Base-by-base conservation (phyloP, 2,113 vertebrate genomes). In the Eptesicus fuscus region DNA sequence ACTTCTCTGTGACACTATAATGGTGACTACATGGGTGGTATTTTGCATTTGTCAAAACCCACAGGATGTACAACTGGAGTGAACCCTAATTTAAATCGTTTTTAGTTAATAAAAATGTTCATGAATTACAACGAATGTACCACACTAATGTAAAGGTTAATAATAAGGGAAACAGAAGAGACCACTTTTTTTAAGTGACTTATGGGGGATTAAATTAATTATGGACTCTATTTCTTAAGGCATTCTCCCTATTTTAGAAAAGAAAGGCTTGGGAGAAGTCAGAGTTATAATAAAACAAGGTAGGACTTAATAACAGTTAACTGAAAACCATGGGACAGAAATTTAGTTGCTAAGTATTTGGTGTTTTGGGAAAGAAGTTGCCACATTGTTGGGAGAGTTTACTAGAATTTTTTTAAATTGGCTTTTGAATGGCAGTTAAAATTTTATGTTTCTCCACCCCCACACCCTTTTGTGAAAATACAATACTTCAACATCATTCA, bases 1-100 rank as follows among this genome's bases (percentile, higher is more conserved):
- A 20, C 25, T 32, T 14, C 63, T 23, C n/a, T 14, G 9, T 1
- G 74, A 17, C 13, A 0, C 63, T 18, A 0, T 6, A 7, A 4
- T 9, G 6, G 63, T 18, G 25, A 49, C 2, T 4, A 4, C 20
- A 0, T 3, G n/a, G 49, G 0, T 9, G 61, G 40, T 65, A 25
- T 8, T 59, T 59, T n/a, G 16, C 42, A 16, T 47, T 20, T 11
- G 49, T 30, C 49, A 30, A 12, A 78, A 17, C 23, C 30, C 10
- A 2, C 0, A 28, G 42, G 59, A 30, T 1, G 7, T 3, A 23
- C 12, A 59, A 6, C 3, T 20, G 2, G 63, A 25, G 42, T 25
- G 40, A 59, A 4, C 20, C 25, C 7, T 49, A 13, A 5, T 2
- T 4, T 35, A 22, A 16, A 28, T 67, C 7, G 4, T 51, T 20